phyloP scores from a whole-genome alignment of 2,888 invertebrate species.

The Diplazon laetatorius region DNA sequence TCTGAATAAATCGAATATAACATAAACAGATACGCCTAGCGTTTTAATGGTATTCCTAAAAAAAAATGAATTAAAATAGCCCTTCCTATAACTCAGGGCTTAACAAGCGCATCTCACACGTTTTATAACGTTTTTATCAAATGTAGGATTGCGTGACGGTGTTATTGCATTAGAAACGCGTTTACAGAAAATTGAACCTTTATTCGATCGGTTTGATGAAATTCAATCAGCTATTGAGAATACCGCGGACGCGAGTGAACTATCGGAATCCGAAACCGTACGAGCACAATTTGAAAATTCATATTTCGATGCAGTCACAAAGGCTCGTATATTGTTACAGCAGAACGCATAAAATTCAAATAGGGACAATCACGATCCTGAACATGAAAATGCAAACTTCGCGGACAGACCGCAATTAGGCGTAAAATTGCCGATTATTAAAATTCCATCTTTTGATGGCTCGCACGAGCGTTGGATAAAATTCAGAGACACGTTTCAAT shows the following conservation, averaged over 20 bases:
- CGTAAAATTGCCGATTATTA: conserved; percentile 8
- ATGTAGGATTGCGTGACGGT: background rate
- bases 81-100: too few species aligned
- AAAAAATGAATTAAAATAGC: too few species aligned
- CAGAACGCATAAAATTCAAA: background rate
- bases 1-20: too few species aligned
- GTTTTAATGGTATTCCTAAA: too few species aligned
- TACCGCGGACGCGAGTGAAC: background rate
- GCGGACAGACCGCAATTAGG: conserved; percentile 14
- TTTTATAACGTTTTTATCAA: background rate
- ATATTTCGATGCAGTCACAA: conserved; percentile 11
- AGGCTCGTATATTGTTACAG: conserved; percentile 12
- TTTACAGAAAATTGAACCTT: conserved; percentile 22
- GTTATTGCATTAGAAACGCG: conserved; percentile 18
- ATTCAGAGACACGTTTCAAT: conserved; percentile 22
- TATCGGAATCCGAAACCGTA: background rate
- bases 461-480: conserved; percentile 24
- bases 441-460: conserved; percentile 16
- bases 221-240: conserved; percentile 13
- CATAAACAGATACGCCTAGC: too few species aligned
- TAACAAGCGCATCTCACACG: conserved; percentile 28
- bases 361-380: background rate
- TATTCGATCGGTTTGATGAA: conserved; percentile 6
- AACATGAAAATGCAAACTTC: background rate
- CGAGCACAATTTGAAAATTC: background rate